phyloP scores from a whole-genome alignment of 1,140 invertebrate species.

The Scaptodrosophila lebanonensis region DNA sequence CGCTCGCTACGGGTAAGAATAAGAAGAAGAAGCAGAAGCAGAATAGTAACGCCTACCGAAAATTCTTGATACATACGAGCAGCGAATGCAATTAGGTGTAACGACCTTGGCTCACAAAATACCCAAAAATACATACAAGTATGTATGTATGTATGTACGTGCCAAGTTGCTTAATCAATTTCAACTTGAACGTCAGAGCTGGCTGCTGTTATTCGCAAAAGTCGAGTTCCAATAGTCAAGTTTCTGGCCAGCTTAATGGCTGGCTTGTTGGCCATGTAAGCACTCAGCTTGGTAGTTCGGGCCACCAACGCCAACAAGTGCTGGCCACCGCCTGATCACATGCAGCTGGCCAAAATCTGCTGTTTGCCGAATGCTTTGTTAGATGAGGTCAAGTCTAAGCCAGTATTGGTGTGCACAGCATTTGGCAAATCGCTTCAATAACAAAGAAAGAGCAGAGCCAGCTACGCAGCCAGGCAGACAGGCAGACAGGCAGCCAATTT shows the following conservation, averaged over 20 bases:
- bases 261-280: no score
- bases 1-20: constrained; percentile 69
- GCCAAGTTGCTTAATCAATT: constrained; percentile 21
- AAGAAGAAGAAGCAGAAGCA: no score
- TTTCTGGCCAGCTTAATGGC: no score
- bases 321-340: no score
- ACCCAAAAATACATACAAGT: constrained; percentile 24
- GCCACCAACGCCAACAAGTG: no score
- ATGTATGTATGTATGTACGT: background rate
- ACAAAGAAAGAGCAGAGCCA: constrained; percentile 55
- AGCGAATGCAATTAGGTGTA: constrained; percentile 8
- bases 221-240: no score
- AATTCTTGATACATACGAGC: constrained; percentile 16
- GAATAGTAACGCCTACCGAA: background rate
- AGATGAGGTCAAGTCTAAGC: constrained; percentile 46
- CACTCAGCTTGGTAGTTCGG: no score
- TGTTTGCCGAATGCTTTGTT: constrained; percentile 7
- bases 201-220: no score
- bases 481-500: no score
- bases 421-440: constrained; percentile 33
- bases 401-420: background rate
- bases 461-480: constrained; percentile 1
- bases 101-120: constrained; percentile 20
- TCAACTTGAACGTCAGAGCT: constrained; percentile 30
- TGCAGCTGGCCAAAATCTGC: constrained; percentile 33